Conservation (phyloP, 2,113 vertebrate species). For the Psittacula cyanocephala region DNA sequence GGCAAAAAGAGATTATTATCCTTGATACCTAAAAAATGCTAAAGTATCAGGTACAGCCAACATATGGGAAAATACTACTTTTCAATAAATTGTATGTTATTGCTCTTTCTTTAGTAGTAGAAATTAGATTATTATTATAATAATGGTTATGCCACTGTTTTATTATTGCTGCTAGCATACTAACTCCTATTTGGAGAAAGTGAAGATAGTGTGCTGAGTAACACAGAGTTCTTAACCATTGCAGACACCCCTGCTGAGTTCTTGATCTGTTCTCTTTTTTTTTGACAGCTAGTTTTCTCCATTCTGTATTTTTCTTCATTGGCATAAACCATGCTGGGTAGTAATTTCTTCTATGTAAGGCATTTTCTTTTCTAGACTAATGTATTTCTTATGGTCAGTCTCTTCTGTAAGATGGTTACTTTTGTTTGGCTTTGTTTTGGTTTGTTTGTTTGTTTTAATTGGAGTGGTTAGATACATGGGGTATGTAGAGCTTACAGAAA, state of each 20-base stretch:
- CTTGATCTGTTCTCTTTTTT: neutral
- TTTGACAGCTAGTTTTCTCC: neutral
- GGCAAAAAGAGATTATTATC: neutral
- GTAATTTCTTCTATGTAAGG: neutral
- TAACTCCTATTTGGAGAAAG: neutral
- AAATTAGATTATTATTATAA: neutral
- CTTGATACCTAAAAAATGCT: neutral
- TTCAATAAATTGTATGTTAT: neutral
- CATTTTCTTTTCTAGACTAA: neutral
- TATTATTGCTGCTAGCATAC: neutral
- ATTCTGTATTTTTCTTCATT: neutral
- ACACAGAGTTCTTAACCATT: neutral
- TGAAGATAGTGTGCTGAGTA: neutral
- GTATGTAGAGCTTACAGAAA: neutral
- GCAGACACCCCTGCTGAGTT: neutral
- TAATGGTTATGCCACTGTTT: neutral
- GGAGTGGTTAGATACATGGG: accelerated
- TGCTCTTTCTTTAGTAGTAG: neutral
- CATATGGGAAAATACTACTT: neutral
- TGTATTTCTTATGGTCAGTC: accelerated
- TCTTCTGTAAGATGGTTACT: neutral
- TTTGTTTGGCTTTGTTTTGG: neutral
- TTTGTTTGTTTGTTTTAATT: neutral
- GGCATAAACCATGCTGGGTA: neutral
- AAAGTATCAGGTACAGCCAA: neutral